Percentiles rank a stretch among this genome's conserved stretches.
phyloP scores from a whole-genome alignment of 2,888 invertebrate genomes.

The Asteroscopus sphinx region DNA sequence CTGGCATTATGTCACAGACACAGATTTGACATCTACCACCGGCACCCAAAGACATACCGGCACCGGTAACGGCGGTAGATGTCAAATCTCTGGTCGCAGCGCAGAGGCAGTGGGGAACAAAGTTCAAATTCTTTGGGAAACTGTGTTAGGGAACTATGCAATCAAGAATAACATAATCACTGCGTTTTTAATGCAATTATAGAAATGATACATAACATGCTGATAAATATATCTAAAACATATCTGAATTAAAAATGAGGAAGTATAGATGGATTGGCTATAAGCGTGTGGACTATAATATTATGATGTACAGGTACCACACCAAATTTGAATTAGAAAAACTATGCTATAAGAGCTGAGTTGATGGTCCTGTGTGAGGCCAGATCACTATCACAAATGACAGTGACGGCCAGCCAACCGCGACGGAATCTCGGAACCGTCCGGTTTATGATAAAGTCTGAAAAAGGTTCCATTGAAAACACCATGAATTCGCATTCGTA shows the following conservation, averaged over 20 bases:
- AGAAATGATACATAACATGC: no score
- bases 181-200: no score
- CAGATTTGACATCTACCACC: no score
- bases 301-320: slow-evolving; percentile 25
- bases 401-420: slow-evolving; percentile 51
- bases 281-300: slow-evolving; percentile 10
- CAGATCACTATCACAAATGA: slow-evolving; percentile 55
- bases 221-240: not conserved
- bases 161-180: no score
- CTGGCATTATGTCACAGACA: no score
- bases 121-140: no score
- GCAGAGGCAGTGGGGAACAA: no score
- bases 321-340: slow-evolving; percentile 19
- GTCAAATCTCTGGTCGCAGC: no score
- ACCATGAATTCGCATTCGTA: slow-evolving; percentile 33
- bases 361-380: slow-evolving; percentile 46
- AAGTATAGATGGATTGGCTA: slow-evolving; percentile 6
- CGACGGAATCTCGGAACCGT: slow-evolving; percentile 31
- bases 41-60: no score
- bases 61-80: no score
- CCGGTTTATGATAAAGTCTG: slow-evolving; percentile 27
- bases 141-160: no score
- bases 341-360: slow-evolving; percentile 13
- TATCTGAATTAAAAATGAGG: slow-evolving; percentile 14
- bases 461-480: slow-evolving; percentile 41